Conservation (phyloP, 2,888 invertebrate species). For the Ochropleura plecta region DNA sequence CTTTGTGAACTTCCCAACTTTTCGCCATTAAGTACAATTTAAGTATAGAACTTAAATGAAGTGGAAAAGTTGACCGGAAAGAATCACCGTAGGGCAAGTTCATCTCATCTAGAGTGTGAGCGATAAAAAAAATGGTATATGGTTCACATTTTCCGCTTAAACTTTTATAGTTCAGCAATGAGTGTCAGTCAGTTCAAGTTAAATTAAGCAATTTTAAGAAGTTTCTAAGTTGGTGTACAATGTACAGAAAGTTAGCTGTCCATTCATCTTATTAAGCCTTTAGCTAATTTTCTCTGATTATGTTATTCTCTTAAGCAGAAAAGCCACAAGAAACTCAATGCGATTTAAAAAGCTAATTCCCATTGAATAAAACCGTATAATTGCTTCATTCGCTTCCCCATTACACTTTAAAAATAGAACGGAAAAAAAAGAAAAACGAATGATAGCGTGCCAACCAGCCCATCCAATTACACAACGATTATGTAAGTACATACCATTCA, state of each 20-base stretch:
- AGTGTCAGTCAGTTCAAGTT: constrained; percentile 1
- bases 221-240: neutral
- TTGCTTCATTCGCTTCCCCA: constrained; percentile 47
- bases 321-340: neutral
- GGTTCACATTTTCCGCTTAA: constrained; percentile 24
- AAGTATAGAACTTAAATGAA: constrained; percentile 90
- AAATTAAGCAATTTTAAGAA: constrained; percentile 11
- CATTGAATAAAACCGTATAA: constrained; percentile 38
- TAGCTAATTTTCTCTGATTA: neutral
- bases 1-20: constrained; percentile 88
- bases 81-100: constrained; percentile 74
- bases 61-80: constrained; percentile 88
- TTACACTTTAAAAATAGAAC: constrained; percentile 47
- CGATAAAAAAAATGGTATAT: constrained; percentile 53
- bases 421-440: constrained; percentile 39
- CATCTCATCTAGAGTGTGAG: constrained; percentile 66
- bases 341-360: constrained; percentile 15
- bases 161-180: constrained; percentile 15
- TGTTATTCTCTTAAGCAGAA: neutral
- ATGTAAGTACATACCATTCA: constrained; percentile 59
- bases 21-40: constrained; percentile 88
- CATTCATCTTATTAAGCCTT: neutral
- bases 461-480: constrained; percentile 64
- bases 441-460: constrained; percentile 58
- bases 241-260: constrained; percentile 6